Base-by-base conservation (phyloP, 1,140 invertebrate genomes). In the Chironomus tepperi region DNA sequence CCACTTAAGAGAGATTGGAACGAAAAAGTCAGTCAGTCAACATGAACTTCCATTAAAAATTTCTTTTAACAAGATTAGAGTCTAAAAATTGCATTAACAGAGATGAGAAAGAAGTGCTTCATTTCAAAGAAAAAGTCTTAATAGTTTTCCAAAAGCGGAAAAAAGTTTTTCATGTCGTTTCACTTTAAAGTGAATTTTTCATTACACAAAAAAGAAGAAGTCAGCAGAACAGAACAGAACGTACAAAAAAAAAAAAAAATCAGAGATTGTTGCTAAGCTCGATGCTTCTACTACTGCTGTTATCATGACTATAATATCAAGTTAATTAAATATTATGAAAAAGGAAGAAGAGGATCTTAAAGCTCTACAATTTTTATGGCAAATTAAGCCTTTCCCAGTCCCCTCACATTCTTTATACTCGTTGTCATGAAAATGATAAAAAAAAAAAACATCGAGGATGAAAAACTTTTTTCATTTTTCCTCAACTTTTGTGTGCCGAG, bases 301-400 rank as follows among this genome's bases (percentile, higher is more conserved):
- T 57, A n/a, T 57, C 47, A 57, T 34, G 24, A 34, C 24, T 34
- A 34, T 57, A 12, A 19, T 70, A 70, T 18, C n/a, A 21, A 21
- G 65, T 70, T 70, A 70, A 70, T 70, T 70, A 70, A 70, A 70
- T 70, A 70, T 70, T 7, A 70, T 57, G 19, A 70, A 18, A 19
- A 19, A 21, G 65, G 18, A 70, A 57, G n/a, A 12, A 12, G 47
- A 57, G 47, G 18, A 8, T 70, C 18, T 70, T 16, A 18, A 16
- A 19, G 16, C 8, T 10, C 65, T 21, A 70, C 16, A n/a, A 70
- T 15, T 21, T 70, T 70, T 70, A 70, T 70, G 65, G 65, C 65
- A 70, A 70, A 70, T 70, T 70, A 70, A 70, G 65, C 65, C 65
- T 70, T 67, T 70, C 18, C 7, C 47, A n/a, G n/a, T 10, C 24